These are phyloP conservation scores for Seira musarum DNA, from an alignment of 2,888 invertebrate genomes.

Conservation along the genomic window DNA sequence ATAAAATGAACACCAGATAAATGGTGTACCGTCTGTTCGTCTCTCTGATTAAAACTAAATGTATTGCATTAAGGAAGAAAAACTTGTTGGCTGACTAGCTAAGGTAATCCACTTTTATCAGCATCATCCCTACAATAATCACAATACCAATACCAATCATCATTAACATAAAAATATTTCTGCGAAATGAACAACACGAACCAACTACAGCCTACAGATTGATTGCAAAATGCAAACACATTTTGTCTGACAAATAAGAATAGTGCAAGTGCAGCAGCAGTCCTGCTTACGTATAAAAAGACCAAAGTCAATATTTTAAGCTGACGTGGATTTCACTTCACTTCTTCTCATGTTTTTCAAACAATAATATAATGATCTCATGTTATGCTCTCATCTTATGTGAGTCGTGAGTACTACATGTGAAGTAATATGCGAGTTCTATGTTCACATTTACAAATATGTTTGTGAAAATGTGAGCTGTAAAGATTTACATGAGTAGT, in stretches of 20 bases:
- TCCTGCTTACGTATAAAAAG: too few species aligned
- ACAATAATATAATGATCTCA: too few species aligned
- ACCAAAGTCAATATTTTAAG: background rate
- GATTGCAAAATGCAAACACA: too few species aligned
- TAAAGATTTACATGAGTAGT: too few species aligned
- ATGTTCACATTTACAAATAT: too few species aligned
- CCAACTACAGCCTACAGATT: too few species aligned
- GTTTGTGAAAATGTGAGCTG: too few species aligned
- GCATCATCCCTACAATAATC: too few species aligned
- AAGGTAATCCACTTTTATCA: background rate
- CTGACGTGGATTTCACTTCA: constrained; percentile 13
- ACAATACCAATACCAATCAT: too few species aligned
- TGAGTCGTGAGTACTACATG: too few species aligned
- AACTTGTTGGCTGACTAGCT: background rate
- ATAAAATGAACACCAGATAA: background rate
- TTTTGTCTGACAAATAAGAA: background rate
- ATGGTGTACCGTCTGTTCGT: background rate
- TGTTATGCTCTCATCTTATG: too few species aligned
- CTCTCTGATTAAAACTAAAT: background rate
- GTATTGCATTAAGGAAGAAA: background rate
- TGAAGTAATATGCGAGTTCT: too few species aligned
- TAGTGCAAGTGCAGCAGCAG: background rate
- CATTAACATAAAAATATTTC: background rate
- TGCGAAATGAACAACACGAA: background rate
- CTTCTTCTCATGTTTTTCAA: background rate